Evolutionary conservation across 2,113 vertebrate genomes (phyloP).

Genomic region (Meles meles): DNA sequence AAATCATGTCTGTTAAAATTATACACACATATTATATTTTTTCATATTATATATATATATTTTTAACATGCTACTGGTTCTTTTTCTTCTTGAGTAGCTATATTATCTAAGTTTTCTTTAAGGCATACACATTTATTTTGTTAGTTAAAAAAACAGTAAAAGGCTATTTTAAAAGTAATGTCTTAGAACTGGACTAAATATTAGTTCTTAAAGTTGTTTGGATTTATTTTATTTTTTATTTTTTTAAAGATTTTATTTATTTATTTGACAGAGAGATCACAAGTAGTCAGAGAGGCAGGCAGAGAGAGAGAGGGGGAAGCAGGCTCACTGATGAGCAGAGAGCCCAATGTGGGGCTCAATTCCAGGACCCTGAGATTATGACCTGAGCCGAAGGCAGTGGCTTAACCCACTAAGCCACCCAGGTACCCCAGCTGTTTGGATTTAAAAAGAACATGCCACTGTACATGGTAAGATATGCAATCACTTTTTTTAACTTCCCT

Average conservation of each 20-base stretch:
- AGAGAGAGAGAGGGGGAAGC: too few relatives aligned
- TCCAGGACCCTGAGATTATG: too few relatives aligned
- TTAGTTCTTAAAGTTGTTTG: not conserved
- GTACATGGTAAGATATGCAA: not conserved
- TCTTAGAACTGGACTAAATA: not conserved
- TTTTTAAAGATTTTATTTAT: too few relatives aligned
- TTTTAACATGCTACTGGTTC: not conserved
- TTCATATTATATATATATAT: not conserved
- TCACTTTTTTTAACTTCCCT: not conserved
- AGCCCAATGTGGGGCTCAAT: too few relatives aligned
- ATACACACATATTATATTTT: not conserved
- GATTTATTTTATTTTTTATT: not conserved
- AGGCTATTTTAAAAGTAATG: not conserved
- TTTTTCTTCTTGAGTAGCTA: not conserved
- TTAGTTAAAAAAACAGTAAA: not conserved
- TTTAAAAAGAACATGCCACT: not conserved
- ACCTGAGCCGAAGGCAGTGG: too few relatives aligned
- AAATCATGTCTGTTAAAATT: not conserved
- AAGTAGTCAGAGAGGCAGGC: too few relatives aligned
- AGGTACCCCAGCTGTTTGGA: not conserved
- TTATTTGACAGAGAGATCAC: too few relatives aligned
- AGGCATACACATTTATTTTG: not conserved
- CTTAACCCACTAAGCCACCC: too few relatives aligned
- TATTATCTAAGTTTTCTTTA: not conserved
- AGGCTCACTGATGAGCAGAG: too few relatives aligned